Conservation (phyloP, 2,888 invertebrate genomes). For the Allophyes oxyacanthae region DNA sequence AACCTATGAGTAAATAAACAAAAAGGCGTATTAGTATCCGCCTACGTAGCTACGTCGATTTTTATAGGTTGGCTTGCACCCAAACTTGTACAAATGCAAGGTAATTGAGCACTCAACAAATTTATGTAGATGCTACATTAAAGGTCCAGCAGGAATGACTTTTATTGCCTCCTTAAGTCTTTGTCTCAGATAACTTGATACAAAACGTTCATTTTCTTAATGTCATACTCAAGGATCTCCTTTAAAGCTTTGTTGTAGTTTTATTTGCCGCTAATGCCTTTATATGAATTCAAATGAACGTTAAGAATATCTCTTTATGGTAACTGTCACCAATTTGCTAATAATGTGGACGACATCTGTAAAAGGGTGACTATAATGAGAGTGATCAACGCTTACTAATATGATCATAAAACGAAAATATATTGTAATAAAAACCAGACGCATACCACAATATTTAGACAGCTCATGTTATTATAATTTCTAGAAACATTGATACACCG, state of each 20-base stretch:
- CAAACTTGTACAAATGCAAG: slow-evolving; percentile 38
- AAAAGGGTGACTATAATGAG: slow-evolving; percentile 31
- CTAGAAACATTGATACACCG: slow-evolving; percentile 29
- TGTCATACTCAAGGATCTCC: slow-evolving; percentile 64
- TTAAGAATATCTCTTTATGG: slow-evolving; percentile 64
- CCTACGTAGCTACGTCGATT: slow-evolving; percentile 15
- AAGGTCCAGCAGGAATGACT: slow-evolving; percentile 57
- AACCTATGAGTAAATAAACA: slow-evolving; percentile 32
- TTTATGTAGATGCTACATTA: slow-evolving; percentile 52
- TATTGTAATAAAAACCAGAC: slow-evolving; percentile 29
- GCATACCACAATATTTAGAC: slow-evolving; percentile 34
- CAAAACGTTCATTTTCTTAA: slow-evolving; percentile 59
- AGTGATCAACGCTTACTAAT: slow-evolving; percentile 20
- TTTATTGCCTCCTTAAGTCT: slow-evolving; percentile 63
- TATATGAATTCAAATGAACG: slow-evolving; percentile 70
- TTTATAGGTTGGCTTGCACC: slow-evolving; percentile 29
- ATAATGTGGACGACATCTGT: slow-evolving; percentile 33
- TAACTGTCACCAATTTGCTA: slow-evolving; percentile 64
- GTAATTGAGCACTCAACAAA: slow-evolving; percentile 41
- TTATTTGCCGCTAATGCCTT: slow-evolving; percentile 70
- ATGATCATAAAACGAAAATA: slow-evolving; percentile 36
- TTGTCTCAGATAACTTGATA: slow-evolving; percentile 61
- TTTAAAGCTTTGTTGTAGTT: slow-evolving; percentile 69
- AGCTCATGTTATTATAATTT: slow-evolving; percentile 44
- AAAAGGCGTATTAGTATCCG: slow-evolving; percentile 20